These are phyloP conservation scores for Synergus laeviventris DNA, from an alignment of 2,888 invertebrate genomes.

Conservation along the genomic window DNA sequence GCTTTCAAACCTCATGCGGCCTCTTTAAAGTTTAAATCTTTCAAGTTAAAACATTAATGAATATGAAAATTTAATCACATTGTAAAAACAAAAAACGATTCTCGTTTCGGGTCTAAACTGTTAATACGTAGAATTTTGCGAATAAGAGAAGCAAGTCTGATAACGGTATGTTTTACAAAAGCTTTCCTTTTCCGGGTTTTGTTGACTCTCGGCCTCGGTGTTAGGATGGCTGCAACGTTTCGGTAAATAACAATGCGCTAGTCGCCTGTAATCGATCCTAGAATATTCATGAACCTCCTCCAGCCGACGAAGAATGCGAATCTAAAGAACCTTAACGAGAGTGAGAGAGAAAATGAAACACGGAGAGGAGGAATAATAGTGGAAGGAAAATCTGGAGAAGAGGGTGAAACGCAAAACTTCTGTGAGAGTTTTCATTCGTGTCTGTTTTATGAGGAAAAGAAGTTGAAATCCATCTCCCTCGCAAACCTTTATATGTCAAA, in stretches of 20 bases:
- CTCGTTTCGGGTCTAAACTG: neutral
- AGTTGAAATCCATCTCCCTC: slow-evolving; percentile 14
- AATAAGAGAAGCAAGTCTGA: neutral
- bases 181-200: neutral
- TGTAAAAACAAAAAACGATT: neutral
- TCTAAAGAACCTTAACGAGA: neutral
- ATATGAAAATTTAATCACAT: neutral
- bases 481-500: slow-evolving; percentile 5
- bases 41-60: no score
- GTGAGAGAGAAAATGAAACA: neutral
- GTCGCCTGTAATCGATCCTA: slow-evolving; percentile 35
- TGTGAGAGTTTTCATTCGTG: neutral
- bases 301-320: slow-evolving; percentile 11
- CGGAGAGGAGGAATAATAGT: slow-evolving; percentile 12
- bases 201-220: slow-evolving; percentile 4
- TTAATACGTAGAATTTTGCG: neutral
- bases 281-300: slow-evolving; percentile 41
- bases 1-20: no score
- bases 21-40: no score
- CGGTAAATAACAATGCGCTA: slow-evolving; percentile 25
- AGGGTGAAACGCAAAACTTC: slow-evolving; percentile 26
- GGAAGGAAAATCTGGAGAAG: neutral
- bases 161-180: slow-evolving; percentile 3
- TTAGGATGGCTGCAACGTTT: slow-evolving; percentile 14
- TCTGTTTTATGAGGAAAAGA: slow-evolving; percentile 30